Evolutionary conservation across 1,140 invertebrate genomes (phyloP).

Genomic region (Harpegnathos saltator): DNA sequence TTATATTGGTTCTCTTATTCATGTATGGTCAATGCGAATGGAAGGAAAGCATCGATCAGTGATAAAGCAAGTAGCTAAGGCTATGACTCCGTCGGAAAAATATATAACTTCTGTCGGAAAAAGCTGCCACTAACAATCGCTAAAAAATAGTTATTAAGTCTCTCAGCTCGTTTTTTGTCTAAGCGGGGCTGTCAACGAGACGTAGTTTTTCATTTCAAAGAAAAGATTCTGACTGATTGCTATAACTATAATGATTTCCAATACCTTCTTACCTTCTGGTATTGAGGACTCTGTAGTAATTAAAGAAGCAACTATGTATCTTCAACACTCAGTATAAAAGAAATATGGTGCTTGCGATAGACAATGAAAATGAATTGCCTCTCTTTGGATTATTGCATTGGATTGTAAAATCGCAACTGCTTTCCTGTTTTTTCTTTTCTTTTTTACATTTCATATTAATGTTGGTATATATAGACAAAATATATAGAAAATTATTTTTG

Average conservation of each 20-base stretch:
- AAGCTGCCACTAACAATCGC: constrained; percentile 8
- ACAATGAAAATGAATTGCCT: constrained; percentile 4
- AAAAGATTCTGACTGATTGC: not conserved
- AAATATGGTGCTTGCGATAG: constrained; percentile 16
- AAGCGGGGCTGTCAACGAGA: not conserved
- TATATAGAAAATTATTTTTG: too few species aligned
- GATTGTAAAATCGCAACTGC: constrained; percentile 28
- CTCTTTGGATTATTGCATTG: constrained; percentile 30
- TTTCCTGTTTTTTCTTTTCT: too few species aligned
- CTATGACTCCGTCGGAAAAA: too few species aligned
- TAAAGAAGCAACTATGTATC: not conserved
- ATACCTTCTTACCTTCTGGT: constrained; percentile 4
- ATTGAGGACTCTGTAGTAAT: constrained; percentile 1
- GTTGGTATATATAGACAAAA: too few species aligned
- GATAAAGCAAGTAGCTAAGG: constrained; percentile 8
- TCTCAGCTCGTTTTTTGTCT: constrained; percentile 17
- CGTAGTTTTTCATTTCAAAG: constrained; percentile 15
- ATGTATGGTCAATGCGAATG: constrained; percentile 30
- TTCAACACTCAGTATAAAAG: not conserved
- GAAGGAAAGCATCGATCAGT: constrained; percentile 11
- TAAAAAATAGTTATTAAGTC: constrained; percentile 22
- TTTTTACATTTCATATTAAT: too few species aligned
- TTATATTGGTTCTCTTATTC: constrained; percentile 4
- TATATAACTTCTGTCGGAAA: too few species aligned
- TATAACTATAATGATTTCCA: constrained; percentile 31